Percentiles rank a stretch among this genome's conserved stretches.
These are phyloP conservation scores for Malurus cyaneus DNA, from an alignment of 2,113 vertebrate genomes.

Conservation along the genomic window DNA sequence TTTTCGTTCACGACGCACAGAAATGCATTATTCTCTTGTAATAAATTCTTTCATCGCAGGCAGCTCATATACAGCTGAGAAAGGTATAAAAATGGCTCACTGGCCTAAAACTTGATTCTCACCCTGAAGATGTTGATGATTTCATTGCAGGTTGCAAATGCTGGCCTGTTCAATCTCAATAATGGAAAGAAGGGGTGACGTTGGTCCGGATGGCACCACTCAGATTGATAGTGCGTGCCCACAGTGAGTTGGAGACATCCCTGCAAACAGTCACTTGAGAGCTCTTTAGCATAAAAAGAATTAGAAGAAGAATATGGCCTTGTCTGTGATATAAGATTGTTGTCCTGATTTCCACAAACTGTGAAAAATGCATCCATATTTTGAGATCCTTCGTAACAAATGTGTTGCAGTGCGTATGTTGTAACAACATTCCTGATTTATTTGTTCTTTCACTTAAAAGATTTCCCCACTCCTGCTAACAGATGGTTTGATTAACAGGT, in stretches of 20 bases:
- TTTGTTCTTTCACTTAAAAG: background rate
- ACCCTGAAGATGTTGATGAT: conserved; percentile 10
- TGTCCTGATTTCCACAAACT: background rate
- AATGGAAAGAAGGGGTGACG: conserved; percentile 99
- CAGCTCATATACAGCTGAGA: background rate
- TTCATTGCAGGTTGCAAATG: conserved; percentile 90
- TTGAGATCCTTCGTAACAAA: background rate
- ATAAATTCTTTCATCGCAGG: background rate
- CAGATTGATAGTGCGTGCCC: conserved; percentile 98
- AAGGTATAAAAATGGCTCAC: background rate
- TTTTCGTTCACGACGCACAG: too few relatives aligned
- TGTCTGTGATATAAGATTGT: background rate
- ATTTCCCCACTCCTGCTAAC: background rate
- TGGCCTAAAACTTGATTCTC: background rate
- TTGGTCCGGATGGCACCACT: conserved; percentile 96
- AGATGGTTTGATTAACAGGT: conserved; percentile 77
- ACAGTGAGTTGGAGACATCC: conserved; percentile 81
- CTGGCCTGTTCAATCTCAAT: conserved; percentile 97
- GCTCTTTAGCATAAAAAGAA: background rate
- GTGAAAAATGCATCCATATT: background rate
- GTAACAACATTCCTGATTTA: background rate
- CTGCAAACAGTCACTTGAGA: background rate
- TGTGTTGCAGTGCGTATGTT: background rate
- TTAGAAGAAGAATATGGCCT: background rate
- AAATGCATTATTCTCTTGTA: too few relatives aligned